Conservation (phyloP, 1,140 invertebrate genomes). For the Cydia fagiglandana region DNA sequence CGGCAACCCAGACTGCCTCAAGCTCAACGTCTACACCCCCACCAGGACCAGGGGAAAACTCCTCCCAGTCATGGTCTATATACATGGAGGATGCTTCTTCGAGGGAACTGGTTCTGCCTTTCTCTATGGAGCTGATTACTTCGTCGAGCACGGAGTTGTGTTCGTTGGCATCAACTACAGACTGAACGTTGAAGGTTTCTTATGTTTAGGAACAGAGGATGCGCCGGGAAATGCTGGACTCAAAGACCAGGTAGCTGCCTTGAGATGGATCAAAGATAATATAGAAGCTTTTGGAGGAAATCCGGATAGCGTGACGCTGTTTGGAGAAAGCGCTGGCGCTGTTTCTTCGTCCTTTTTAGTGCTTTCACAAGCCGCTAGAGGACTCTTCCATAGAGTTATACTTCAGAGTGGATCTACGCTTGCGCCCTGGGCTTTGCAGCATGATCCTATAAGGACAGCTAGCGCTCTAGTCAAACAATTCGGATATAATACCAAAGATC, state of each 20-base stretch:
- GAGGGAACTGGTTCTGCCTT: constrained; percentile 77
- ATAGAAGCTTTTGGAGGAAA: constrained; percentile 77
- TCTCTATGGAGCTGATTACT: constrained; percentile 81
- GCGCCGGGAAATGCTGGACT: constrained; percentile 81
- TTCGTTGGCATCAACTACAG: constrained; percentile 86
- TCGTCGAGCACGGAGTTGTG: constrained; percentile 82
- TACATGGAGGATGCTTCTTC: constrained; percentile 83
- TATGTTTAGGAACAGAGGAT: constrained; percentile 80
- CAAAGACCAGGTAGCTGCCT: constrained; percentile 80
- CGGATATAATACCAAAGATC: constrained; percentile 60
- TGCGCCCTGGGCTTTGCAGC: constrained; percentile 80
- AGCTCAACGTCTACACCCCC: constrained; percentile 90
- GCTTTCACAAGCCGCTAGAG: constrained; percentile 61
- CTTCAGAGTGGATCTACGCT: constrained; percentile 85
- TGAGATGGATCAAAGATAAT: constrained; percentile 81
- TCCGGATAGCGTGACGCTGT: constrained; percentile 70
- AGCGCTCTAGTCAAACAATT: constrained; percentile 65
- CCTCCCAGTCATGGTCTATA: constrained; percentile 82
- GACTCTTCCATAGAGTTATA: constrained; percentile 75
- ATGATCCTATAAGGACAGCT: constrained; percentile 65
- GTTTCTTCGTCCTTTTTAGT: constrained; percentile 69
- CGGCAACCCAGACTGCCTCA: constrained; percentile 88
- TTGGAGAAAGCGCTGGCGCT: constrained; percentile 75
- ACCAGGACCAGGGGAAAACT: constrained; percentile 37
- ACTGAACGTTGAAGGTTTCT: constrained; percentile 83